Evolutionary conservation across 2,797 vertebrate species (phyloP).

Genomic region (Bufotes viridis): DNA sequence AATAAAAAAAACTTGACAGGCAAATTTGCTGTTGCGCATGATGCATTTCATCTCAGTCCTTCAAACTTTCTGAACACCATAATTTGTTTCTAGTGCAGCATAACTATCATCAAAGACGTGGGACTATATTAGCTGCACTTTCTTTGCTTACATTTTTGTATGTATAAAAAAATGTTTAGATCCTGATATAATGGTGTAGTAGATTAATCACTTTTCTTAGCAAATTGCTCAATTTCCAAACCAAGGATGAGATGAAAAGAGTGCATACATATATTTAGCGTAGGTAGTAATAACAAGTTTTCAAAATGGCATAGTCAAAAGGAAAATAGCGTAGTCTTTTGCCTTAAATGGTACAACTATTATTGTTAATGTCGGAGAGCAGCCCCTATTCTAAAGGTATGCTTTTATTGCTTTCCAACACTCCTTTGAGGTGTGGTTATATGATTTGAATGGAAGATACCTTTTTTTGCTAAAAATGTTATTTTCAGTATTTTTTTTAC

Average conservation of each 20-base stretch:
- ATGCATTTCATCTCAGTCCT: constrained; percentile 76
- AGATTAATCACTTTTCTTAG: constrained; percentile 66
- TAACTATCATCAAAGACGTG: constrained; percentile 73
- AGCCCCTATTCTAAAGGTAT: background rate
- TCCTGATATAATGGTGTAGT: constrained; percentile 66
- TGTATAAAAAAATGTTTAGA: constrained; percentile 57
- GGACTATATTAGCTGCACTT: constrained; percentile 75
- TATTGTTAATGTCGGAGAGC: background rate
- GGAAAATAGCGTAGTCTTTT: background rate
- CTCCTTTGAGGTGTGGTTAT: too few relatives aligned
- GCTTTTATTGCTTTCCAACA: background rate
- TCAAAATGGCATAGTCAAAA: constrained; percentile 19
- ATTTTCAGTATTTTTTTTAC: too few relatives aligned
- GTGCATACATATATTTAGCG: constrained; percentile 28
- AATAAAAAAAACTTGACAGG: constrained; percentile 77
- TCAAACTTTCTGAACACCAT: constrained; percentile 80
- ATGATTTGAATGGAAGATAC: background rate
- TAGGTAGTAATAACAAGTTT: constrained; percentile 22
- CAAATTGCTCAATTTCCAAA: constrained; percentile 55
- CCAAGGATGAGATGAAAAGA: constrained; percentile 42
- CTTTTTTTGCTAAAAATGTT: background rate
- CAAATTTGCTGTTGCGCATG: constrained; percentile 77
- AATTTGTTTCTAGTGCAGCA: constrained; percentile 77
- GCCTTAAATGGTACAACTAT: constrained; percentile 15
- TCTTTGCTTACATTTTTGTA: constrained; percentile 65